These are phyloP conservation scores for Triplophysa bombifrons DNA, from an alignment of 2,797 vertebrate species.

Conservation along the genomic window DNA sequence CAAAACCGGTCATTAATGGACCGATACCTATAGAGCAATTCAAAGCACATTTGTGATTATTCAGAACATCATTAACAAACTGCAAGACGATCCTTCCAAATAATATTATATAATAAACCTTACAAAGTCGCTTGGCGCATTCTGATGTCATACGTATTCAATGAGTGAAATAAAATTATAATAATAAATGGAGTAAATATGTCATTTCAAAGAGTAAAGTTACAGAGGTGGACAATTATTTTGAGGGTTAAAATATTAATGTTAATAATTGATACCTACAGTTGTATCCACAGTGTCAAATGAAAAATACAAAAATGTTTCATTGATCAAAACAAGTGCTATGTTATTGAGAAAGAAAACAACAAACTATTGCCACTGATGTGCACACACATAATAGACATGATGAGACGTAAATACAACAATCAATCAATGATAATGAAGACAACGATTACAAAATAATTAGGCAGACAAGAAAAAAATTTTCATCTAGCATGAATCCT, in stretches of 20 bases:
- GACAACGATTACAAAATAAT: constrained; percentile 25
- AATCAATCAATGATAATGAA: constrained; percentile 33
- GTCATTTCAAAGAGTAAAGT: constrained; percentile 15
- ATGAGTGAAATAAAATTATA: constrained; percentile 18
- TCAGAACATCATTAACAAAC: constrained; percentile 41
- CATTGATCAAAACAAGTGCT: constrained; percentile 41
- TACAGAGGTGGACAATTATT: constrained; percentile 29
- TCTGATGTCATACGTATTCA: constrained; percentile 13
- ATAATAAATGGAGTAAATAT: constrained; percentile 8
- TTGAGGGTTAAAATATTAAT: constrained; percentile 8
- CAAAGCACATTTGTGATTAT: constrained; percentile 50
- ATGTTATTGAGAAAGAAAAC: constrained; percentile 40
- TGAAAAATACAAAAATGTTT: background rate
- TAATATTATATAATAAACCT: constrained; percentile 11
- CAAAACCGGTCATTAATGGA: constrained; percentile 43
- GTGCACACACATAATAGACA: constrained; percentile 31
- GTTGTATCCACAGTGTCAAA: constrained; percentile 22
- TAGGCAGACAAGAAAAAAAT: constrained; percentile 17
- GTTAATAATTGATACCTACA: constrained; percentile 23
- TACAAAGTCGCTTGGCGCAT: constrained; percentile 35
- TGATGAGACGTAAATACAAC: constrained; percentile 27
- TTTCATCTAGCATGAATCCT: constrained; percentile 53
- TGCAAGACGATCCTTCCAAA: constrained; percentile 36
- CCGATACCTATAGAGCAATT: constrained; percentile 40
- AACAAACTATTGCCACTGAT: constrained; percentile 50